Conservation (phyloP, 2,888 invertebrate genomes). For the Troglohyphantes excavatus region DNA sequence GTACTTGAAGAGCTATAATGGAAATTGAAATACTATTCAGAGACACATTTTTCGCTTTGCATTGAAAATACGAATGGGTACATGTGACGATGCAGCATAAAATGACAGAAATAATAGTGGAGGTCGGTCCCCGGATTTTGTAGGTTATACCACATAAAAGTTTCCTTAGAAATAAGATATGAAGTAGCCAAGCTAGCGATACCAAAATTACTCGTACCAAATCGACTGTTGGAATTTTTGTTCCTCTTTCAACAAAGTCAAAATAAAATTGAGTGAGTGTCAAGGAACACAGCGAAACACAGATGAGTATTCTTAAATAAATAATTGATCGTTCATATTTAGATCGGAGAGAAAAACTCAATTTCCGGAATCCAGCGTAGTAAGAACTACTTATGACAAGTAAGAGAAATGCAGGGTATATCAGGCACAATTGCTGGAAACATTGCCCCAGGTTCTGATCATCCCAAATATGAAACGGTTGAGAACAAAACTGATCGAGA, state of each 20-base stretch:
- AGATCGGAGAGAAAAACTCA: slow-evolving; percentile 6
- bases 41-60: not conserved
- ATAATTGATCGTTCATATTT: slow-evolving; percentile 41
- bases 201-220: slow-evolving; percentile 26
- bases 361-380: slow-evolving; percentile 33
- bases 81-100: slow-evolving; percentile 24
- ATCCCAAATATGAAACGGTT: slow-evolving; percentile 40
- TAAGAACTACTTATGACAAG: slow-evolving; percentile 51
- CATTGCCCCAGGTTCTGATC: slow-evolving; percentile 46
- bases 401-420: slow-evolving; percentile 52
- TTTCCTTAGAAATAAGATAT: slow-evolving; percentile 20
- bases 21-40: not conserved
- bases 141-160: slow-evolving; percentile 30
- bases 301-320: slow-evolving; percentile 14
- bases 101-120: slow-evolving; percentile 25
- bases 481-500: slow-evolving; percentile 22
- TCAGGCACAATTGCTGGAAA: slow-evolving; percentile 57
- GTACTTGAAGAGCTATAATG: slow-evolving; percentile 20
- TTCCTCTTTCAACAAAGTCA: not conserved
- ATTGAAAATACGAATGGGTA: slow-evolving; percentile 29
- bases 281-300: not conserved
- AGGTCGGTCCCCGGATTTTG: slow-evolving; percentile 34
- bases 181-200: slow-evolving; percentile 29
- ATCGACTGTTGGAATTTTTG: not conserved
- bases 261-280: slow-evolving; percentile 16